Conservation (phyloP, 1,140 invertebrate genomes). For the Drosophila ogumai region DNA sequence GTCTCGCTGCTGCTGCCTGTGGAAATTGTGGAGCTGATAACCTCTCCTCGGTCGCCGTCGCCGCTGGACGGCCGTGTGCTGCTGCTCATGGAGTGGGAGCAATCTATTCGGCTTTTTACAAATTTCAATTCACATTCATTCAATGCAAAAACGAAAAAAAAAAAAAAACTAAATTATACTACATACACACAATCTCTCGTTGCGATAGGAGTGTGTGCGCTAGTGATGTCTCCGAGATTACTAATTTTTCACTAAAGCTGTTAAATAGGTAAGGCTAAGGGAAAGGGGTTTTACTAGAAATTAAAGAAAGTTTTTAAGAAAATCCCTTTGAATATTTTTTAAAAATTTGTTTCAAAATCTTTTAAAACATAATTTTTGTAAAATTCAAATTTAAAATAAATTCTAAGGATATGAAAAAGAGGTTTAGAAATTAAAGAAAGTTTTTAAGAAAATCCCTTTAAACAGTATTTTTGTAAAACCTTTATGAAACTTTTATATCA, state of each 20-base stretch:
- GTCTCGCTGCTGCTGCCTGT: constrained; percentile 13
- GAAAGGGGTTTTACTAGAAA: not conserved
- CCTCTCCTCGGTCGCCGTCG: constrained; percentile 13
- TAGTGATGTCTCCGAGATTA: constrained; percentile 10
- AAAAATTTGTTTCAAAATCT: not conserved
- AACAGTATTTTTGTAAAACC: too few species aligned
- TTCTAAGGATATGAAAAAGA: too few species aligned
- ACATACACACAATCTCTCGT: constrained; percentile 14
- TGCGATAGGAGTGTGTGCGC: constrained; percentile 14
- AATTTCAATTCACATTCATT: constrained; percentile 70
- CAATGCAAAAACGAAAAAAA: constrained; percentile 56
- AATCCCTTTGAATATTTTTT: not conserved
- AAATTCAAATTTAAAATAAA: rapidly evolving
- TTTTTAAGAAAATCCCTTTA: too few species aligned
- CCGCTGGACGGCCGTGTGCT: constrained; percentile 14
- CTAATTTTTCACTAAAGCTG: not conserved
- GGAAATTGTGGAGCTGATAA: constrained; percentile 44
- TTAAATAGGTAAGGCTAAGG: not conserved
- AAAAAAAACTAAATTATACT: not conserved
- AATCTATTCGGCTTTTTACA: constrained; percentile 59
- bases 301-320: not conserved
- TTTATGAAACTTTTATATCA: too few species aligned
- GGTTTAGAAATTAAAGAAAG: too few species aligned
- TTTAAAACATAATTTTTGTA: not conserved
- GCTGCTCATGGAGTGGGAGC: constrained; percentile 39